Percentiles rank a stretch among this genome's conserved stretches.
These are phyloP conservation scores for Kryphioiulus occultus DNA, from an alignment of 2,888 invertebrate genomes.

Conservation along the genomic window DNA sequence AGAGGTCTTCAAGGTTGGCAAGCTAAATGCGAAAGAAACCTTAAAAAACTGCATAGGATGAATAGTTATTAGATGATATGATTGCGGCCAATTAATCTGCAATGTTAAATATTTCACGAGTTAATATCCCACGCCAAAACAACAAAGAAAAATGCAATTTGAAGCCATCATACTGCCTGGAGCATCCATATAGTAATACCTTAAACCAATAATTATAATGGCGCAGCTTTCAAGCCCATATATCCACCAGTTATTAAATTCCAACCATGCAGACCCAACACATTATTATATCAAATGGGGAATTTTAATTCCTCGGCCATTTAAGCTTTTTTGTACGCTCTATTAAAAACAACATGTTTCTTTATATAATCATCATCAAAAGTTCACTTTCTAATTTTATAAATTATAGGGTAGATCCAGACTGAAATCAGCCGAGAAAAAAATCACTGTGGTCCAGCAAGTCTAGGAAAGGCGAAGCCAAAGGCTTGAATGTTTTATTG, in stretches of 20 bases:
- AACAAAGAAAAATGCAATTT: neutral
- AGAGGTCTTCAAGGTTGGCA: neutral
- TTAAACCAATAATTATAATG: constrained; percentile 24
- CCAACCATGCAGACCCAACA: neutral
- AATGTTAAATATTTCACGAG: constrained; percentile 35
- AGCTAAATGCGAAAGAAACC: neutral
- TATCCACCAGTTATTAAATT: constrained; percentile 35
- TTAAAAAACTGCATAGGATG: neutral
- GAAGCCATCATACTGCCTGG: neutral
- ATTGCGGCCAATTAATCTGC: constrained; percentile 14
- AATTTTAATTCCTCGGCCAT: neutral
- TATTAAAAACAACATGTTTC: neutral
- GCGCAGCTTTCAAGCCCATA: constrained; percentile 14
- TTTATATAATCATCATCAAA: constrained; percentile 33
- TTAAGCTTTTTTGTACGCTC: constrained; percentile 2
- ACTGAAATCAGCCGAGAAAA: neutral
- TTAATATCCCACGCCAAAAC: constrained; percentile 22
- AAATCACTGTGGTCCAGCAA: neutral
- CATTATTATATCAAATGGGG: constrained; percentile 35
- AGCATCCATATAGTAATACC: neutral
- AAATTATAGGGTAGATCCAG: constrained; percentile 28
- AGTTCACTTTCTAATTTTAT: constrained; percentile 28
- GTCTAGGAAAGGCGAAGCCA: neutral
- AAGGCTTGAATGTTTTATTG: neutral
- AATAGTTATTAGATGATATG: neutral